These are phyloP conservation scores for Platycercus adscitus DNA, from an alignment of 2,113 vertebrate species.

Conservation along the genomic window DNA sequence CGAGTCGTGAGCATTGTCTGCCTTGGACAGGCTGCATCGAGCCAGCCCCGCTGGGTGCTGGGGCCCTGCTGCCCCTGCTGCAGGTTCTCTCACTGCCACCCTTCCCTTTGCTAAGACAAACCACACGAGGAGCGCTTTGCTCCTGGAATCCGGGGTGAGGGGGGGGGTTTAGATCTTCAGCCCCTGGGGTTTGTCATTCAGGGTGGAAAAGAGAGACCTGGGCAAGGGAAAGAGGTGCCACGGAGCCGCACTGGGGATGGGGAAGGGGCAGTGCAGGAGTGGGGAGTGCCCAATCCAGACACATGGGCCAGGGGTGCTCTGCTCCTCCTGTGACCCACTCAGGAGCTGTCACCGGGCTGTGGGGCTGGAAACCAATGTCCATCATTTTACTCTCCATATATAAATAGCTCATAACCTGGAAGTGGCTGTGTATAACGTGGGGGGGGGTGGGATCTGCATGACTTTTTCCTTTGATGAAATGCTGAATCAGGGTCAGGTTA, in stretches of 20 bases:
- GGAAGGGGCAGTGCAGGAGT: background rate
- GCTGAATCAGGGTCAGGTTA: background rate
- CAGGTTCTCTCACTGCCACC: constrained; percentile 31
- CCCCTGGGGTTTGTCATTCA: background rate
- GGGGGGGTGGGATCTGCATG: constrained; percentile 60
- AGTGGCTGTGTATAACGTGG: constrained; percentile 61
- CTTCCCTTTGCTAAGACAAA: background rate
- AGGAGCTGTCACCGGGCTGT: background rate
- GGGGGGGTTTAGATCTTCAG: background rate
- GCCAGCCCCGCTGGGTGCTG: background rate
- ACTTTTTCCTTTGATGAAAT: constrained; percentile 32
- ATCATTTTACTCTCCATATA: constrained; percentile 5
- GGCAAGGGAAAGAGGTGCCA: background rate
- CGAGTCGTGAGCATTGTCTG: constrained; percentile 56
- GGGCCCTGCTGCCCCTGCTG: background rate
- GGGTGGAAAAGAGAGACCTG: background rate
- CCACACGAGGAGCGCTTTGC: background rate
- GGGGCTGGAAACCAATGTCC: constrained; percentile 61
- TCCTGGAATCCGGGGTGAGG: background rate
- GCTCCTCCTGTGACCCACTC: background rate
- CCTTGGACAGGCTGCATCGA: constrained; percentile 12
- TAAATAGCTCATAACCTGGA: constrained; percentile 62
- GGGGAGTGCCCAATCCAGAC: background rate
- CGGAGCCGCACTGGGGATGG: background rate
- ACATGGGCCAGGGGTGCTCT: background rate